Base-by-base conservation (phyloP, 37 sponge, comb jelly and placozoan genomes). In the Petrosia ficiformis region DNA sequence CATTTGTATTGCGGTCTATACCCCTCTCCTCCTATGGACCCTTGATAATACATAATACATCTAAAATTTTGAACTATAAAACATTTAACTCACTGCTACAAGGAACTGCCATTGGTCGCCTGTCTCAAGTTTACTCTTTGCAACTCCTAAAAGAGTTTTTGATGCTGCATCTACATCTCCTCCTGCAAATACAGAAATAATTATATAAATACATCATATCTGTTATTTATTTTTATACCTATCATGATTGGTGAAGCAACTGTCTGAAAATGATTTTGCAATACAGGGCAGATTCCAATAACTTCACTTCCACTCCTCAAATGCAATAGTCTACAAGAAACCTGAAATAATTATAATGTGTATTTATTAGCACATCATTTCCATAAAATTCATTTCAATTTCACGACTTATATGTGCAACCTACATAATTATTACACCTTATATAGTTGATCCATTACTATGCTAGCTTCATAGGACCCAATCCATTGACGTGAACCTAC, bases 241-340 rank as follows among this genome's bases (percentile, higher is more conserved):
- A 96, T 96, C 97, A 96, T 96, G 44, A 96, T 76, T 22, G 97
- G 97, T 16, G 94, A 77, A 37, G 94, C 94, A 21, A 74, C 52
- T 22, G 25, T 65, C 3, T 77, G 36, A 74, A 96, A 94, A 75
- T 96, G 97, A 6, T 73, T 40, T 39, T 43, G 4, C 63, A 88
- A 42, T 3, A 36, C 28, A 33, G 26, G 38, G 33, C 77, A 68
- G 8, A 82, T 59, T 1, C 68, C 36, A 6, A 24, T 33, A 6
- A 78, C 70, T 33, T 73, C 68, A 40, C 24, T 0, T 31, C 88
- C 88, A 67, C 39, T 35, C 26, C 73, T 21, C 43, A 78, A 63
- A 58, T 88, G 88, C n/a, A 88, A 14, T 4, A 88, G 36, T 61
- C 52, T 77, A 21, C 83, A 74, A 21, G 74, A 40, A 25, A 88